Evolutionary conservation across 2,113 vertebrate genomes (phyloP), one percentile per base, ranked within the genome.

Genomic region (Casuarius casuarius): DNA sequence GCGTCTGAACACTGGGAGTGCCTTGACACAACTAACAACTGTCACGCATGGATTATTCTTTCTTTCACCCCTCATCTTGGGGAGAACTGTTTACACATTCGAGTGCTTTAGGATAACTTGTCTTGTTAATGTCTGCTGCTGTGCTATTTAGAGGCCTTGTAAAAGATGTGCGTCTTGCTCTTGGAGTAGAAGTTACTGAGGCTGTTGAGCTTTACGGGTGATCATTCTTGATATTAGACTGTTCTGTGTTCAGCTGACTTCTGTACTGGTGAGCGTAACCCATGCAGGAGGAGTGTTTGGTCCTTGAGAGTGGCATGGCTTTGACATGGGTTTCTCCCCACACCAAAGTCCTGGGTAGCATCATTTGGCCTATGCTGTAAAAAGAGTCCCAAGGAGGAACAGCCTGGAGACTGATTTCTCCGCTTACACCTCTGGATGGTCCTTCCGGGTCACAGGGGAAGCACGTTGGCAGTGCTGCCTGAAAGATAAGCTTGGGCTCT

Each of bases 321-420:
- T 40, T 20, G 29, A 13, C 33, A 14, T 72, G 4, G 63, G 18
- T 38, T 21, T 12, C 10, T 1, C 1, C 29, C 38, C 10, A 0
- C 58, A 3, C 0, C 7, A 1, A 18, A 7, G 26, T 83, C 86
- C 51, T n/a, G 54, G 29, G 48, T 7, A 7, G n/a, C 12, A 19
- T n/a, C 13, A 1, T 40, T 72, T 20, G 48, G 7, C 26, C 29
- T 67, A 29, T 70, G 56, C 21, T 78, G 3, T 51, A 65, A 54
- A 65, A 35, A 77, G 74, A 25, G 44, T 25, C 59, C 83, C 25
- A 7, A 59, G 68, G 78, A 90, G 63, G 56, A 83, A 59, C 78
- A 49, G 54, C 68, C 44, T 95, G 90, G 84, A 91, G 90, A 2
- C 87, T 77, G 85, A 63, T 59, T 93, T 93, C 67, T 80, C n/a